These are phyloP conservation scores for Galeopsomyia nigrocyanea DNA, from an alignment of 2,888 invertebrate genomes.

Conservation along the genomic window DNA sequence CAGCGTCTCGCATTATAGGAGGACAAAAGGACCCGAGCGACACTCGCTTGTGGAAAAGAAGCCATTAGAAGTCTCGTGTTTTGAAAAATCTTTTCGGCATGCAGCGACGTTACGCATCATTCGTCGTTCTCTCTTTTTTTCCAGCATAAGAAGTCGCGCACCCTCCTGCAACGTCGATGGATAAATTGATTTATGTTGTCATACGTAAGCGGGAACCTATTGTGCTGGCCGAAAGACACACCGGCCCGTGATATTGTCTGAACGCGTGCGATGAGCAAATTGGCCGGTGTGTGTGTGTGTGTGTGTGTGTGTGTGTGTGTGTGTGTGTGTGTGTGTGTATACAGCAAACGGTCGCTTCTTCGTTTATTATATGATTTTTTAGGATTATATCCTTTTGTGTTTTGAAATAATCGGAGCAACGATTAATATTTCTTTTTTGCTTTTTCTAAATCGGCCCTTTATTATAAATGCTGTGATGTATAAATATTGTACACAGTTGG, in stretches of 20 bases:
- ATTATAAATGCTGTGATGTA: no score
- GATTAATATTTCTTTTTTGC: no score
- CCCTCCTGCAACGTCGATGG: background rate
- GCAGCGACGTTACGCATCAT: background rate
- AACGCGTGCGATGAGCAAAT: constrained; percentile 14
- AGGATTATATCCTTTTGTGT: no score
- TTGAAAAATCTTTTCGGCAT: constrained; percentile 7
- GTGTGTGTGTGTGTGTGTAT: no score
- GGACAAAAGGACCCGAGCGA: no score
- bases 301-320: background rate
- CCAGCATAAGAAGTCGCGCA: background rate
- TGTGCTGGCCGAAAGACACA: constrained; percentile 5
- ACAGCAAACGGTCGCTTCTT: no score
- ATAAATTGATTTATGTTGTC: constrained; percentile 19
- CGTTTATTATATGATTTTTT: no score
- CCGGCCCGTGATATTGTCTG: background rate
- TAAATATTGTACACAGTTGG: no score
- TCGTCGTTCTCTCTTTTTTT: background rate
- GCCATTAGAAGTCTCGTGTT: background rate
- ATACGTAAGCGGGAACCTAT: no score
- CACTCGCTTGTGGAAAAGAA: background rate
- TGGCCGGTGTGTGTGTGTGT: constrained; percentile 20
- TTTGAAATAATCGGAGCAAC: no score
- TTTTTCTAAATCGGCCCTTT: no score
- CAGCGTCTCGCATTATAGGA: no score